Evolutionary conservation across 2,113 vertebrate species (phyloP).

Genomic region (Rhinoptilus africanus): DNA sequence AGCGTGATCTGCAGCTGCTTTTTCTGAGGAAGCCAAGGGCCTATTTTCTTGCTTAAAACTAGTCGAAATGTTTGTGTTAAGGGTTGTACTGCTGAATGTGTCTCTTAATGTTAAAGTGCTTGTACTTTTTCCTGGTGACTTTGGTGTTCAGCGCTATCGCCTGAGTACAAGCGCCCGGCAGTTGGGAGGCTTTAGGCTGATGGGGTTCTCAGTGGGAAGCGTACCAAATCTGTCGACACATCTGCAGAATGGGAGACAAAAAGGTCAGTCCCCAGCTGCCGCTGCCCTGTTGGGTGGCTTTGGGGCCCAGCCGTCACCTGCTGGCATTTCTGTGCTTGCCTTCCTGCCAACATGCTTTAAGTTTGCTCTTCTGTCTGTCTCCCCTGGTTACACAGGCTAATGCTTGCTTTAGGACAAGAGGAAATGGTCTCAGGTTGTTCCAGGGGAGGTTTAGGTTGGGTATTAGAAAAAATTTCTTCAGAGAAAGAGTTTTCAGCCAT

Average conservation of each 20-base stretch:
- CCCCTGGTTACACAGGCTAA: too few relatives aligned
- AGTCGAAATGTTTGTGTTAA: neutral
- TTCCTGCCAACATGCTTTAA: too few relatives aligned
- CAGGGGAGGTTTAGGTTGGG: neutral
- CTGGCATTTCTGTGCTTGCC: neutral
- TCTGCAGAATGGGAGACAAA: neutral
- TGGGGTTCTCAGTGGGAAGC: neutral
- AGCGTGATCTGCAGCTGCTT: neutral
- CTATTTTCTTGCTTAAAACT: neutral
- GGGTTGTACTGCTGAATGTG: neutral
- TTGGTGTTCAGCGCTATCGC: neutral
- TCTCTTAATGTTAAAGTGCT: neutral
- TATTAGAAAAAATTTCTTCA: neutral
- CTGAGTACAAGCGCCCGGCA: fast-evolving
- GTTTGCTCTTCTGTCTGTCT: too few relatives aligned
- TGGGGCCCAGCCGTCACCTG: fast-evolving
- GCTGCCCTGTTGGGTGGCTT: neutral
- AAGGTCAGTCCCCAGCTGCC: neutral
- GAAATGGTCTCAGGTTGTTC: neutral
- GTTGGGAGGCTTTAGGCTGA: neutral
- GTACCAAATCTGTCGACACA: too few relatives aligned
- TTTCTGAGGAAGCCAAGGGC: neutral
- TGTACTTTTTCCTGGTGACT: neutral
- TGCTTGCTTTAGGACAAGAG: neutral
- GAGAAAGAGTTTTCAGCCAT: neutral